Conservation (phyloP, 2,113 vertebrate species). For the Dicentrarchus labrax region DNA sequence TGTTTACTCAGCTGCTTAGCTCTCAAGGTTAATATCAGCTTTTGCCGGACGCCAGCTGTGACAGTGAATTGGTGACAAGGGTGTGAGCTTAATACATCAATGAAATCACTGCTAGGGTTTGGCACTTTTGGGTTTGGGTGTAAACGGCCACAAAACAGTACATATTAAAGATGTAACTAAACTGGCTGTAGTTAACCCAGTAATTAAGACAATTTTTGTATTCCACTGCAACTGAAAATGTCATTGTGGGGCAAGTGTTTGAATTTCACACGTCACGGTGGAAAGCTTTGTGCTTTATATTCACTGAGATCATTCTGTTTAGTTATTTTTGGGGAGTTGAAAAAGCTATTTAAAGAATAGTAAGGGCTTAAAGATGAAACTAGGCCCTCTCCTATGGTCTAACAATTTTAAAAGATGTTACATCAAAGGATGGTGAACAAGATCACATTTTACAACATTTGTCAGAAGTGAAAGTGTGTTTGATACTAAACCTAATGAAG, state of each 20-base stretch:
- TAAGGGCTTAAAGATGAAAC: conserved; percentile 14
- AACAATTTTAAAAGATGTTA: conserved; percentile 10
- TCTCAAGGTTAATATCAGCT: conserved; percentile 59
- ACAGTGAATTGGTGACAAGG: conserved; percentile 42
- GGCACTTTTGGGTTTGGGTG: conserved; percentile 7
- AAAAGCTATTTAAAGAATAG: conserved; percentile 21
- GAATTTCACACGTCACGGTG: not conserved
- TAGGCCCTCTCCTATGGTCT: not conserved
- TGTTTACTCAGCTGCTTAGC: conserved; percentile 65
- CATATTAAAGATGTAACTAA: not conserved
- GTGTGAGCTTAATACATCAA: conserved; percentile 18
- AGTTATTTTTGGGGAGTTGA: conserved; percentile 18
- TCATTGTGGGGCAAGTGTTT: not conserved
- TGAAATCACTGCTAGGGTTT: conserved; percentile 27
- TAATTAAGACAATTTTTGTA: not conserved
- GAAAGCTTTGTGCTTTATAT: conserved; percentile 3
- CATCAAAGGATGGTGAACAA: conserved; percentile 24
- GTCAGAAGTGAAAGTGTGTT: conserved; percentile 23
- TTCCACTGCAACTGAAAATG: not conserved
- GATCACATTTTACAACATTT: conserved; percentile 16
- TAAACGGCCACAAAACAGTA: conserved; percentile 1
- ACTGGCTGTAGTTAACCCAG: conserved; percentile 11
- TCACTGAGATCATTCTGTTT: conserved; percentile 13
- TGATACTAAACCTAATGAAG: not conserved
- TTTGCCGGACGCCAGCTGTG: conserved; percentile 43